Conservation (phyloP, 1,140 invertebrate genomes). For the Zophobas morio region DNA sequence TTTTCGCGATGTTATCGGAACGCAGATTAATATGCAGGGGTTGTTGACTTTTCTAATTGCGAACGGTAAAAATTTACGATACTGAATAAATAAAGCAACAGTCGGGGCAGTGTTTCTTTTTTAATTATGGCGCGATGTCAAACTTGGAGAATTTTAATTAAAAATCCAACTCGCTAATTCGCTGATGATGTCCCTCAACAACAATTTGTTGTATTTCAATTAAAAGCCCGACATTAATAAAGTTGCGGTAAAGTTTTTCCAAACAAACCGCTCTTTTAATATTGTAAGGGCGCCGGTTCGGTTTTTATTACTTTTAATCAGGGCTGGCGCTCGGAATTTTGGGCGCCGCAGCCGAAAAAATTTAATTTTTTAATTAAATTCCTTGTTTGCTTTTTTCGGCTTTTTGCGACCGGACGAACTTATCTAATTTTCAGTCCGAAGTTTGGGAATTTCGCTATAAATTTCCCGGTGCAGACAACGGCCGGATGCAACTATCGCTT, state of each 20-base stretch:
- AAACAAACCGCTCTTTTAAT: constrained; percentile 11
- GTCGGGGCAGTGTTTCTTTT: too few species aligned
- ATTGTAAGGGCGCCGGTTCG: constrained; percentile 10
- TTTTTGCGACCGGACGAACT: constrained; percentile 1
- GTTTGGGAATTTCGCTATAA: constrained; percentile 35
- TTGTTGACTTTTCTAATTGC: too few species aligned
- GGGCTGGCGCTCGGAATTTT: constrained; percentile 7
- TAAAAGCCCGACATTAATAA: constrained; percentile 28
- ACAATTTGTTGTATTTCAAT: constrained; percentile 24
- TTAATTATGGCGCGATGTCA: too few species aligned
- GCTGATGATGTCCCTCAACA: neutral
- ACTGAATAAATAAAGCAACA: too few species aligned
- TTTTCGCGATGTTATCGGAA: too few species aligned
- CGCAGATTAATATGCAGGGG: too few species aligned
- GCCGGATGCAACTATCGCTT: constrained; percentile 36
- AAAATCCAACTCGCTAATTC: too few species aligned
- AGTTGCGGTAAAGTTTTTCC: constrained; percentile 15
- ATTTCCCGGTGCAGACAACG: constrained; percentile 25
- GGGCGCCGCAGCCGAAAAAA: neutral
- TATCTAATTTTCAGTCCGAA: constrained; percentile 36
- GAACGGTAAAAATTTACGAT: too few species aligned
- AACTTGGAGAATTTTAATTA: too few species aligned
- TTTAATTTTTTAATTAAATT: constrained; percentile 21
- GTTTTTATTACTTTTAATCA: constrained; percentile 40
- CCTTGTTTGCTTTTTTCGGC: neutral